Conservation (phyloP, 1,140 invertebrate species). For the Charaxes varanes region DNA sequence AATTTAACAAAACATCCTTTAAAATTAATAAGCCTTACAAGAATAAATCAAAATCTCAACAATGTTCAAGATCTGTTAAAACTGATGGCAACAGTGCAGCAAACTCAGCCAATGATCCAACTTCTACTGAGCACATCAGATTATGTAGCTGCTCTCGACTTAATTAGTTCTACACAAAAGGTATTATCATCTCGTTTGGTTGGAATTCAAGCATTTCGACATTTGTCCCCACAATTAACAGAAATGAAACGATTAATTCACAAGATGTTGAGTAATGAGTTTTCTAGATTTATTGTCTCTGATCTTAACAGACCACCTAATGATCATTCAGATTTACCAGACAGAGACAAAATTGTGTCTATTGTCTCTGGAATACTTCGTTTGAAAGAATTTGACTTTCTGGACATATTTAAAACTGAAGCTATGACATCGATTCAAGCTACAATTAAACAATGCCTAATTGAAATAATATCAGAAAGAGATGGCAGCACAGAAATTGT, state of each 20-base stretch:
- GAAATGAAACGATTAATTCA: constrained; percentile 98
- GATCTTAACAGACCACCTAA: constrained; percentile 92
- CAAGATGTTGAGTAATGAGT: constrained; percentile 97
- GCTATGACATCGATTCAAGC: constrained; percentile 91
- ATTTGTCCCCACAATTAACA: constrained; percentile 95
- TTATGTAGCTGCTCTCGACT: constrained; percentile 97
- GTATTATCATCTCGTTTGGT: constrained; percentile 91
- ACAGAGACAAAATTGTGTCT: constrained; percentile 90
- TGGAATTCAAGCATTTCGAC: constrained; percentile 95
- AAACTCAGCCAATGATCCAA: constrained; percentile 98
- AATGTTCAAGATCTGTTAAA: constrained; percentile 86
- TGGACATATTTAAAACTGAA: constrained; percentile 92
- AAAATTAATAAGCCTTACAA: constrained; percentile 82
- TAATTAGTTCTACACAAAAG: constrained; percentile 97
- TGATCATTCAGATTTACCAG: constrained; percentile 78
- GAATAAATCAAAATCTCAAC: constrained; percentile 78
- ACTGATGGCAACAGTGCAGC: constrained; percentile 95
- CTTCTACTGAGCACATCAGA: constrained; percentile 95
- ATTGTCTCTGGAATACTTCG: constrained; percentile 92
- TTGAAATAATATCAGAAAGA: constrained; percentile 83
- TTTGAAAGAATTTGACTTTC: constrained; percentile 90
- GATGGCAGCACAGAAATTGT: constrained; percentile 79
- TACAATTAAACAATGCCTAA: constrained; percentile 90
- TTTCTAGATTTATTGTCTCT: constrained; percentile 91
- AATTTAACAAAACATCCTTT: constrained; percentile 87